These are phyloP conservation scores for Scotopteryx bipunctaria DNA, from an alignment of 2,888 invertebrate genomes.

Conservation along the genomic window DNA sequence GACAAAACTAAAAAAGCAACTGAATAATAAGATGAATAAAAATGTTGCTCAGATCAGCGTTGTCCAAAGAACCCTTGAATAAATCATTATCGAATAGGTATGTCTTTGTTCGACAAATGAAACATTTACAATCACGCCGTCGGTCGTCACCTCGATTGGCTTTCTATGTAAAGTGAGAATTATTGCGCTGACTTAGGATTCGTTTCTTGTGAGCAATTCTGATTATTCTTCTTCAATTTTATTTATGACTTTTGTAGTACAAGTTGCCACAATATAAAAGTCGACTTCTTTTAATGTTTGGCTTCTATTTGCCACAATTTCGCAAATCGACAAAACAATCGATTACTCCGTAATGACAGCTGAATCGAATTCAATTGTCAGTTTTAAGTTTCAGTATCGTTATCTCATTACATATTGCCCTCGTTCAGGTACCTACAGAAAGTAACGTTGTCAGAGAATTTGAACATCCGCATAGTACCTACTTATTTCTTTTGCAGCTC, in stretches of 20 bases:
- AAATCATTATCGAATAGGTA: slow-evolving; percentile 14
- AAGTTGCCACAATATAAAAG: no score
- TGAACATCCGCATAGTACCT: no score
- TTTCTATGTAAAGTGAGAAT: slow-evolving; percentile 1
- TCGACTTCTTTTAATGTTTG: no score
- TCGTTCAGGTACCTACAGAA: no score
- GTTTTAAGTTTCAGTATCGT: background rate
- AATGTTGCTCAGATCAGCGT: background rate
- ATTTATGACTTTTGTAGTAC: no score
- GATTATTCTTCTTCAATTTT: no score
- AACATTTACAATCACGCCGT: slow-evolving; percentile 6
- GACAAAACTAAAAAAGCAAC: background rate
- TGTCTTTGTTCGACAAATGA: slow-evolving; percentile 17
- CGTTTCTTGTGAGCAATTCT: background rate
- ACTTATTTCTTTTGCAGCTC: slow-evolving; percentile 21
- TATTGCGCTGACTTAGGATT: background rate
- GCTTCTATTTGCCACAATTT: no score
- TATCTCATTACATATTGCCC: no score
- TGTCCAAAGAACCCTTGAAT: slow-evolving; percentile 9
- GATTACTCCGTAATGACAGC: no score
- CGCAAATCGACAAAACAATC: no score
- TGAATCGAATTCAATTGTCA: no score
- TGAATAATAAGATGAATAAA: background rate
- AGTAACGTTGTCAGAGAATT: no score
- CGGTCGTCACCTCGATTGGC: background rate